These are phyloP conservation scores for Oegoconia quadripuncta DNA, from an alignment of 2,888 invertebrate species.

Conservation along the genomic window DNA sequence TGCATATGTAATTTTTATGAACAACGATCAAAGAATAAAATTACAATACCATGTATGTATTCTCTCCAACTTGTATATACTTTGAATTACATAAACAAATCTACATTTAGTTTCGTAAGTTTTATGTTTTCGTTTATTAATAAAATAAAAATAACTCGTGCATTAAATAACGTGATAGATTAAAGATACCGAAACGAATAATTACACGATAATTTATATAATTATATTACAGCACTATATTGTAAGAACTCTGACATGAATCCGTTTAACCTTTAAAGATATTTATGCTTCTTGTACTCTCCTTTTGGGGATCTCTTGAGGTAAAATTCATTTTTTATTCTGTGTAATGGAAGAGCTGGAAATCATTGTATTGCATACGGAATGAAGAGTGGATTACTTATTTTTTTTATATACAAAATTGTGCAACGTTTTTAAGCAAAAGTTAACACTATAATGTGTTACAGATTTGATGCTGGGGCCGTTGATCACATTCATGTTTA, in stretches of 20 bases:
- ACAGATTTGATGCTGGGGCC: too few species aligned
- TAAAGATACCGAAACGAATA: background rate
- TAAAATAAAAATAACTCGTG: too few species aligned
- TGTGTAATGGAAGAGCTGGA: background rate
- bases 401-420: too few species aligned
- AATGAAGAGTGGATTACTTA: background rate
- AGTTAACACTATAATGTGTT: background rate
- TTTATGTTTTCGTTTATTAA: too few species aligned
- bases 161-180: too few species aligned
- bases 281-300: constrained; percentile 1
- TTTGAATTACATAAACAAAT: too few species aligned
- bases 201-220: background rate
- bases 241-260: constrained; percentile 2
- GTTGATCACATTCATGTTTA: background rate
- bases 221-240: constrained; percentile 1
- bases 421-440: too few species aligned
- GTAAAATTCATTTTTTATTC: background rate
- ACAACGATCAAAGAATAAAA: too few species aligned
- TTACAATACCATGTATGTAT: too few species aligned
- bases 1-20: too few species aligned
- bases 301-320: constrained; percentile 1
- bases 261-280: constrained; percentile 8
- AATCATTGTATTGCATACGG: background rate
- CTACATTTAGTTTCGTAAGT: too few species aligned
- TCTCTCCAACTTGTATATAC: too few species aligned